Base-by-base conservation (phyloP, 1,140 invertebrate genomes). In the Micrasema longulum region DNA sequence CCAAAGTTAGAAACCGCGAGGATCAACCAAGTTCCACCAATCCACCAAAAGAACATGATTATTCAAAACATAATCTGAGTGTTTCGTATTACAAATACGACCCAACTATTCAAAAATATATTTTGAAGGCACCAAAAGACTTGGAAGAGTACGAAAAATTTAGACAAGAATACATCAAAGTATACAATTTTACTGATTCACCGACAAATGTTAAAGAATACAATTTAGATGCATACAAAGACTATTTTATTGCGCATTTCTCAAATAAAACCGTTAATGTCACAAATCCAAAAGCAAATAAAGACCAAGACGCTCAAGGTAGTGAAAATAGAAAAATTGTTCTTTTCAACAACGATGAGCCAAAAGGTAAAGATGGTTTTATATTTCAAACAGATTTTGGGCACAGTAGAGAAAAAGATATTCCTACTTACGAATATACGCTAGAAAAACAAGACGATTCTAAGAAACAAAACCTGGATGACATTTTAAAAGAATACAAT, bases 31-130 rank as follows among this genome's bases (percentile, higher is more conserved):
- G n/a, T n/a, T n/a, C n/a, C n/a, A n/a, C n/a, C n/a, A n/a, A n/a
- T n/a, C n/a, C n/a, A n/a, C n/a, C n/a, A n/a, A n/a, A n/a, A n/a
- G n/a, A n/a, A n/a, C n/a, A n/a, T n/a, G n/a, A n/a, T n/a, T n/a
- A n/a, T n/a, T n/a, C n/a, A n/a, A n/a, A n/a, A n/a, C n/a, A 5
- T 50, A 20, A 36, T 22, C 18, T 41, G 10, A 53, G 48, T 31
- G 50, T 65, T 5, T 38, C 71, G 12, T 73, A 68, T 62, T 73
- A 62, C 5, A 68, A 68, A 23, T 73, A 68, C 16, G 71, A 73
- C 68, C 55, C 53, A 35, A n/a, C 2, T n/a, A 31, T 23, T 14
- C 23, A 41, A 36, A 45, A 73, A 52, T 73, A 73, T 26, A 57
- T 55, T 16, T 1, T 53, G 12, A 36, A 62, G 11, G 47, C 47